phyloP scores from a whole-genome alignment of 2,113 vertebrate genomes.

The Todiramphus saurophagus region DNA sequence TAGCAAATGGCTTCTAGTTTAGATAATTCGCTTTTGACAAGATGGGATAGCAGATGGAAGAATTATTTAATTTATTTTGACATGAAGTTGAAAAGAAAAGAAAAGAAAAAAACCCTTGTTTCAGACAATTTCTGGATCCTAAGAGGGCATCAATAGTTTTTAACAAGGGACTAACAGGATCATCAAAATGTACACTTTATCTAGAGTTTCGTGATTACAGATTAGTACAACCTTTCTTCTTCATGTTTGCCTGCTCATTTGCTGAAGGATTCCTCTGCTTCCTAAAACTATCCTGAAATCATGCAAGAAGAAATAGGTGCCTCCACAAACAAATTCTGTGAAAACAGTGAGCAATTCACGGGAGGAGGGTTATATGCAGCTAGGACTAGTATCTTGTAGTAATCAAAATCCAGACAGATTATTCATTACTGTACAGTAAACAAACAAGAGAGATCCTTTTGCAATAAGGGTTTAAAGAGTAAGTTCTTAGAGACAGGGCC shows the following conservation, averaged over 20 bases:
- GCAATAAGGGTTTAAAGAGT: not conserved
- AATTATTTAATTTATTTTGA: not conserved
- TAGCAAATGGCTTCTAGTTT: conserved; percentile 16
- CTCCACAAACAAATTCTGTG: not conserved
- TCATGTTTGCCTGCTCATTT: not conserved
- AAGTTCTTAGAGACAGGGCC: not conserved
- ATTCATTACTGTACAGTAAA: not conserved
- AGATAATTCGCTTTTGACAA: not conserved
- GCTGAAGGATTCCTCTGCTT: not conserved
- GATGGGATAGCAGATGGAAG: not conserved
- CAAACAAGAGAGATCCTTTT: not conserved
- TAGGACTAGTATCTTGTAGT: not conserved
- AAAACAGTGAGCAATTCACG: not conserved
- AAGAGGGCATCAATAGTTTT: not conserved
- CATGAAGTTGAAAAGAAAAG: not conserved
- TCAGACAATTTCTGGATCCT: not conserved
- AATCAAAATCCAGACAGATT: not conserved
- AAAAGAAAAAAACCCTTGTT: not conserved
- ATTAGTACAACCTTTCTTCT: not conserved
- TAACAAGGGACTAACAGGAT: not conserved
- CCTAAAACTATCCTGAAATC: not conserved
- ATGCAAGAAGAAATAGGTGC: not conserved
- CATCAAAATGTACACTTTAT: not conserved
- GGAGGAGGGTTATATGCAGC: not conserved
- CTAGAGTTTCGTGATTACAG: not conserved